A percentile compares a stretch with the other conserved stretches of the same genome.
Conservation (phyloP, 2,888 invertebrate genomes). For the Lordiphosa andalusiaca region DNA sequence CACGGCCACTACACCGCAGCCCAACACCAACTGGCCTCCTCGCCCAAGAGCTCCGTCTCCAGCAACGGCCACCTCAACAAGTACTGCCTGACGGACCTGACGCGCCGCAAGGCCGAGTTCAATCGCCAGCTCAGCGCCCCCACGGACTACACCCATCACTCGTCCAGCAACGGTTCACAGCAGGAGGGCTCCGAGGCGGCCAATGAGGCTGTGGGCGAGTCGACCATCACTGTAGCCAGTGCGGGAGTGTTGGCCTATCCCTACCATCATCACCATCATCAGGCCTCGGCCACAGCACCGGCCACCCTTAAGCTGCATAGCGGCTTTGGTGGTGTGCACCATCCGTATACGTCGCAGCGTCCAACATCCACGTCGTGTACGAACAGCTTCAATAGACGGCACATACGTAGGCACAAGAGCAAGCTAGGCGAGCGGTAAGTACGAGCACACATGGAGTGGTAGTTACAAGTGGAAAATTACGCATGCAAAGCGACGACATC, state of each 20-base stretch:
- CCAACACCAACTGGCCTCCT: slow-evolving; percentile 55
- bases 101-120: slow-evolving; percentile 79
- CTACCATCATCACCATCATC: slow-evolving; percentile 23
- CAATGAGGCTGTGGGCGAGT: slow-evolving; percentile 73
- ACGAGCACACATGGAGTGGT: slow-evolving; percentile 5
- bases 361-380: slow-evolving; percentile 79
- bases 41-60: slow-evolving; percentile 78
- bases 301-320: slow-evolving; percentile 63
- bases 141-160: slow-evolving; percentile 76
- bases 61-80: slow-evolving; percentile 79
- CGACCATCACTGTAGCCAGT: slow-evolving; percentile 77
- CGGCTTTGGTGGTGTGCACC: slow-evolving; percentile 65
- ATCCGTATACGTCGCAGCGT: slow-evolving; percentile 64
- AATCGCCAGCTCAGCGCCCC: slow-evolving; percentile 81
- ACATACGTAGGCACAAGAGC: slow-evolving; percentile 78
- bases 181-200: slow-evolving; percentile 71
- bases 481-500: slow-evolving; percentile 15
- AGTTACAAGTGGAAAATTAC: slow-evolving; percentile 28
- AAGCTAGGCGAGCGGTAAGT: slow-evolving; percentile 80
- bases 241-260: slow-evolving; percentile 57
- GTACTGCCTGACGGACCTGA: slow-evolving; percentile 78
- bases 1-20: slow-evolving; percentile 45
- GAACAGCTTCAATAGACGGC: slow-evolving; percentile 79
- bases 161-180: slow-evolving; percentile 74
- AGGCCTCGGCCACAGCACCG: slow-evolving; percentile 58